These are phyloP conservation scores for Arctia plantaginis DNA, from an alignment of 2,888 invertebrate species.

Conservation along the genomic window DNA sequence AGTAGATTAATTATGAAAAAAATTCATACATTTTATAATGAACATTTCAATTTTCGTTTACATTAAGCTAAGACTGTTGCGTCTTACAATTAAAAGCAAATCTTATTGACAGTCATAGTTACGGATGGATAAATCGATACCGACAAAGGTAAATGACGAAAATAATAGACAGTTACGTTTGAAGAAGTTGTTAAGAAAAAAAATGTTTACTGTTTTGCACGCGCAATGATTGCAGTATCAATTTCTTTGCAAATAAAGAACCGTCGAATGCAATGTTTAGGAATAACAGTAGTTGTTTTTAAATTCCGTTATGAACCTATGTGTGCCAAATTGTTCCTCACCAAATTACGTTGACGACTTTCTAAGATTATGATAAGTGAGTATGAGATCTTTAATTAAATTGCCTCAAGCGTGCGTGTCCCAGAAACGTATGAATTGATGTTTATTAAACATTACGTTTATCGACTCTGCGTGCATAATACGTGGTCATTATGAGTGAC, in stretches of 20 bases:
- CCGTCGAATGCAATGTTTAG: conserved; percentile 21
- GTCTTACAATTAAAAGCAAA: neutral
- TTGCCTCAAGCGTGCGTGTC: conserved; percentile 57
- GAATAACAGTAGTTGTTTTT: conserved; percentile 46
- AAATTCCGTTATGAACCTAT: conserved; percentile 36
- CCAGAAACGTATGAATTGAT: conserved; percentile 48
- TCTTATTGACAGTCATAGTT: conserved; percentile 6
- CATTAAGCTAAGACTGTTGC: neutral
- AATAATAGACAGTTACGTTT: conserved; percentile 4
- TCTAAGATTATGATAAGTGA: conserved; percentile 64
- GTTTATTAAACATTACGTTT: conserved; percentile 40
- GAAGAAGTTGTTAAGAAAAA: conserved; percentile 5
- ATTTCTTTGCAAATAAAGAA: conserved; percentile 23
- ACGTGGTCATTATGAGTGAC: neutral
- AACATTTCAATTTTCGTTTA: neutral
- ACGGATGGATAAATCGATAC: conserved; percentile 3
- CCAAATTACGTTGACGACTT: conserved; percentile 56
- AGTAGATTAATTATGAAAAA: neutral
- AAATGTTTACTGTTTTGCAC: conserved; percentile 17
- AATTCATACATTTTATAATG: neutral
- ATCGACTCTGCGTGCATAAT: conserved; percentile 16
- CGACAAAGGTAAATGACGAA: conserved; percentile 7
- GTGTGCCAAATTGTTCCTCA: conserved; percentile 53
- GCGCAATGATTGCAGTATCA: conserved; percentile 12
- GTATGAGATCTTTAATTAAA: conserved; percentile 66